Evolutionary conservation across 2,797 vertebrate species (phyloP).

Genomic region (Pangasius macronema): DNA sequence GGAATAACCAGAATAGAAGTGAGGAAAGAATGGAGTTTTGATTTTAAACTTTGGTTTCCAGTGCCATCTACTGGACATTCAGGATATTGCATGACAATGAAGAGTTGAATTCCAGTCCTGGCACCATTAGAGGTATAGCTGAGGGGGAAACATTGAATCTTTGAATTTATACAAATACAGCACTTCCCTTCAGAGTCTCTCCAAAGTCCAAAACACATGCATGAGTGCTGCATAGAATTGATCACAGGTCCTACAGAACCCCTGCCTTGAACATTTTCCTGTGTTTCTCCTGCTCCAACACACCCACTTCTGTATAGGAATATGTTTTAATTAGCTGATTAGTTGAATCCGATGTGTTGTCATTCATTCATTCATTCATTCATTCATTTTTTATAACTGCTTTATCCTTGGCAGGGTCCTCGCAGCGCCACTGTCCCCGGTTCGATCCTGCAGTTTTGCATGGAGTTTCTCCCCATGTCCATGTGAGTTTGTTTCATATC

Average conservation of each 20-base stretch:
- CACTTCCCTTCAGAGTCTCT: not conserved
- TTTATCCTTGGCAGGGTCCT: not conserved
- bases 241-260: not conserved
- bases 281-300: not conserved
- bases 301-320: not conserved
- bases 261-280: not conserved
- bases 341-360: not conserved
- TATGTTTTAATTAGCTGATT: not conserved
- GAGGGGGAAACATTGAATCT: not conserved
- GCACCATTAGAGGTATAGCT: not conserved
- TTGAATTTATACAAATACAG: not conserved
- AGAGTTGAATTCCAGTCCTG: not conserved
- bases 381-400: not conserved
- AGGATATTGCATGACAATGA: not conserved
- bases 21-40: not conserved
- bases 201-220: not conserved
- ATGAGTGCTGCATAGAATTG: not conserved
- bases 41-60: not conserved
- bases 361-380: not conserved
- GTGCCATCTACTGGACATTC: constrained; percentile 43
- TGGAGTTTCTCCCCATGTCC: too few relatives aligned
- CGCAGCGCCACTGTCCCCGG: not conserved
- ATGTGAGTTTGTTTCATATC: not conserved
- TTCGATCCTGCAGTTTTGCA: not conserved
- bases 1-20: not conserved